phyloP scores from a whole-genome alignment of 1,140 invertebrate species.

The Babylonia areolata region DNA sequence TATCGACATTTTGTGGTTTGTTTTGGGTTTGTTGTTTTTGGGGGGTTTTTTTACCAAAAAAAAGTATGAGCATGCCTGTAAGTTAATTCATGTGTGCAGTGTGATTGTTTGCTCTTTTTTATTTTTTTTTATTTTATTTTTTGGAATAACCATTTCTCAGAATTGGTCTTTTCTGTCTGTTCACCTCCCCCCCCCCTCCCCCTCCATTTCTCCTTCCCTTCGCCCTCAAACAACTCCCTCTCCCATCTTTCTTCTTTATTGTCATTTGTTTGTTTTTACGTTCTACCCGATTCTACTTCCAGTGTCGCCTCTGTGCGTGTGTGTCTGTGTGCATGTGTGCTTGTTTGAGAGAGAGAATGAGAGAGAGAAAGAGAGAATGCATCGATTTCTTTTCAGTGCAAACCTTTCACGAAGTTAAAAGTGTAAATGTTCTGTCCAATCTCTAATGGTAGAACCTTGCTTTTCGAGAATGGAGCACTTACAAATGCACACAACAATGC shows the following conservation, averaged over 20 bases:
- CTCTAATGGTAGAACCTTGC: constrained; percentile 13
- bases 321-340: background rate
- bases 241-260: background rate
- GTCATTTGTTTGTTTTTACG: background rate
- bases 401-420: background rate
- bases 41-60: background rate
- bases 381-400: constrained; percentile 4
- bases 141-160: no score
- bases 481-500: constrained; percentile 35
- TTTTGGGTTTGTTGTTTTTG: background rate
- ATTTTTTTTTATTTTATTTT: no score
- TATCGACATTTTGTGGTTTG: background rate
- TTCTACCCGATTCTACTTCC: background rate
- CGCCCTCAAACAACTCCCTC: background rate
- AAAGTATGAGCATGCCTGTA: constrained; percentile 16
- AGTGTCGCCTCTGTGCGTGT: no score
- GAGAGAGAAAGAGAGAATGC: no score
- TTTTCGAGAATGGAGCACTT: constrained; percentile 14
- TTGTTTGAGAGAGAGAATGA: no score
- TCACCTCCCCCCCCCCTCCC: background rate
- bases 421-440: constrained; percentile 9
- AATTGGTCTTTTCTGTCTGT: background rate
- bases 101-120: background rate
- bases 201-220: background rate
- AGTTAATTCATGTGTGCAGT: constrained; percentile 13